Base-by-base conservation (phyloP, 2,888 invertebrate species). In the Julus scandinavius region DNA sequence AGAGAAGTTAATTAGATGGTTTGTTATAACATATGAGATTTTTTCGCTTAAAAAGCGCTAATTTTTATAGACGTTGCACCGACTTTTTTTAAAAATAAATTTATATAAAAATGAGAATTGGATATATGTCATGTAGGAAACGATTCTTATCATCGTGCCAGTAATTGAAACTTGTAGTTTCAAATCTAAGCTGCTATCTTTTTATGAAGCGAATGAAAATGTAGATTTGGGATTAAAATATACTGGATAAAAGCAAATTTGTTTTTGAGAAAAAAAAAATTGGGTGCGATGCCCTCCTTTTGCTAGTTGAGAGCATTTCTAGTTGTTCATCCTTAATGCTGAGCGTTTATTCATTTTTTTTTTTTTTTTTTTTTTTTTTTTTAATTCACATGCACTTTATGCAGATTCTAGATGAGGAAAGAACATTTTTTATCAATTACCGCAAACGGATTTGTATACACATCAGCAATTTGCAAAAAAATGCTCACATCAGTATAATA, bases 121-220 rank as follows among this genome's bases (percentile, higher is more conserved):
- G 38, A 80, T 80, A 80, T 80, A 11, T 72, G 80, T 13, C 80
- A 80, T 13, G 2, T 5, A 38, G 80, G 11, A 38, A 80, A 80
- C 38, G 80, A 80, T 38, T 80, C 13, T 80, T 80, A 80, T 80
- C 80, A 29, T 80, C 80, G 38, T 9, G 80, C 38, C 80, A 38
- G 80, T 80, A 80, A 80, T 80, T 80, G 80, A 80, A 80, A 80
- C 38, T 29, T 80, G 80, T 80, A 80, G 80, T 80, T 80, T 38
- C 13, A 80, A 38, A 80, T 80, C 80, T 80, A 29, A 0, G 80
- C 38, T 80, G 80, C 80, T 29, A 80, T 80, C 80, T 80, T 80
- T 80, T 80, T 80, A 80, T 80, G 80, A 80, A 80, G 80, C 80
- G 80, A 80, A 80, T 80, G 80, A 80, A 80, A 80, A 80, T 80